phyloP scores from a whole-genome alignment of 2,797 vertebrate species.

The Hyperoplus immaculatus region DNA sequence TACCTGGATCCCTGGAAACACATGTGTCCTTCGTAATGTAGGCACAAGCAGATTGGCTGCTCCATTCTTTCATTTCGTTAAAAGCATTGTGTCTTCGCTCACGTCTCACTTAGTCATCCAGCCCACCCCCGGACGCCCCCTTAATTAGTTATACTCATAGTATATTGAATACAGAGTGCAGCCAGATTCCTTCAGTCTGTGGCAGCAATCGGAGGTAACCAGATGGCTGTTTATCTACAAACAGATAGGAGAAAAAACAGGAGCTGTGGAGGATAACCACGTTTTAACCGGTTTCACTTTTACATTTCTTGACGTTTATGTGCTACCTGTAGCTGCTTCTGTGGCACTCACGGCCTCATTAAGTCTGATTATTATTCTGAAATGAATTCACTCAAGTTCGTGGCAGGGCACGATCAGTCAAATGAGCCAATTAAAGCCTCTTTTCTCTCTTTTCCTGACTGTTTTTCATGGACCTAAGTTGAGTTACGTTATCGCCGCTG shows the following conservation, averaged over 20 bases:
- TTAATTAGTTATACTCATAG: slow-evolving; percentile 51
- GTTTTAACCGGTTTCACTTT: neutral
- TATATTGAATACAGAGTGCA: slow-evolving; percentile 16
- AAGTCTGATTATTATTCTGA: slow-evolving; percentile 17
- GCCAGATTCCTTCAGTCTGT: slow-evolving; percentile 29
- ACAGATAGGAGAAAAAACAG: neutral
- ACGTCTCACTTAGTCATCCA: slow-evolving; percentile 57
- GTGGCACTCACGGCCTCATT: neutral
- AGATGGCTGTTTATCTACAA: slow-evolving; percentile 29
- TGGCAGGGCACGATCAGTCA: slow-evolving; percentile 6
- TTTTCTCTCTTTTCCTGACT: slow-evolving; percentile 34
- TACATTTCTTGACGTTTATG: neutral
- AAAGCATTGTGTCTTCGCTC: slow-evolving; percentile 22
- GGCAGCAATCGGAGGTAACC: slow-evolving; percentile 12
- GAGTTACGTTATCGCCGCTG: slow-evolving; percentile 44
- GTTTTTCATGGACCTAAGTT: slow-evolving; percentile 30
- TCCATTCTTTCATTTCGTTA: slow-evolving; percentile 16
- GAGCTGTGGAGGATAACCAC: neutral
- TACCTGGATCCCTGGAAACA: neutral
- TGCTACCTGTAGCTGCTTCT: slow-evolving; percentile 15
- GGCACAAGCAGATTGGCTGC: neutral
- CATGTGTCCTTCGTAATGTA: neutral
- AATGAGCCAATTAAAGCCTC: slow-evolving; percentile 58
- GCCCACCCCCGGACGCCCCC: slow-evolving; percentile 46
- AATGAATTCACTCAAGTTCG: slow-evolving; percentile 23